phyloP scores from a whole-genome alignment of 2,113 vertebrate species.

The Siniperca knerii region DNA sequence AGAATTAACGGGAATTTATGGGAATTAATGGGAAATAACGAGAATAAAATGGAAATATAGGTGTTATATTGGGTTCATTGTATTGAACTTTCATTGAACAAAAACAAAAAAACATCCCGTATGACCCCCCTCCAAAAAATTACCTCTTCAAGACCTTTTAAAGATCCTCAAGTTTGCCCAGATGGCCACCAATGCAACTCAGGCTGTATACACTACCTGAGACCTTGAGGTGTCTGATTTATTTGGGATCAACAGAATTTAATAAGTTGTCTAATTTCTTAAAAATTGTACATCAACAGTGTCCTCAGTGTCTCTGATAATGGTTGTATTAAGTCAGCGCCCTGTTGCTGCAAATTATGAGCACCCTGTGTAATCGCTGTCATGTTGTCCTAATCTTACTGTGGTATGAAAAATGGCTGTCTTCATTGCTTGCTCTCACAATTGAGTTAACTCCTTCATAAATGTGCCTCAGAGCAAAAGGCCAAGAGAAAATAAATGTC shows the following conservation, averaged over 20 bases:
- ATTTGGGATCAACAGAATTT: slow-evolving; percentile 10
- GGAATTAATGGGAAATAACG: too few relatives aligned
- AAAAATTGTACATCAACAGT: neutral
- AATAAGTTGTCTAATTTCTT: slow-evolving; percentile 13
- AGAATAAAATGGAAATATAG: too few relatives aligned
- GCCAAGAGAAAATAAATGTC: slow-evolving; percentile 67
- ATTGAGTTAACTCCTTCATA: slow-evolving; percentile 68
- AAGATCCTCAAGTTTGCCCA: too few relatives aligned
- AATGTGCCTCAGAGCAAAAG: slow-evolving; percentile 68
- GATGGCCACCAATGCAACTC: too few relatives aligned
- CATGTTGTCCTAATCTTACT: slow-evolving; percentile 75
- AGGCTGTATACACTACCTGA: neutral
- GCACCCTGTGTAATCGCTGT: slow-evolving; percentile 65
- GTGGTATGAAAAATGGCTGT: slow-evolving; percentile 68
- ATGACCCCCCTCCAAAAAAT: too few relatives aligned
- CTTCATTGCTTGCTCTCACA: slow-evolving; percentile 56
- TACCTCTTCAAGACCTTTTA: too few relatives aligned
- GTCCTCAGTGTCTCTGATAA: neutral
- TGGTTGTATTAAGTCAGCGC: neutral
- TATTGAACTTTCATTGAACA: too few relatives aligned
- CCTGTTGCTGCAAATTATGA: slow-evolving; percentile 58
- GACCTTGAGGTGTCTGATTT: slow-evolving; percentile 4
- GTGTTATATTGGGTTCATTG: too few relatives aligned
- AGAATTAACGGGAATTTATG: too few relatives aligned
- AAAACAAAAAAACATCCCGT: too few relatives aligned